Evolutionary conservation across 2,888 invertebrate species (phyloP).

Genomic region (Tipula confusa): DNA sequence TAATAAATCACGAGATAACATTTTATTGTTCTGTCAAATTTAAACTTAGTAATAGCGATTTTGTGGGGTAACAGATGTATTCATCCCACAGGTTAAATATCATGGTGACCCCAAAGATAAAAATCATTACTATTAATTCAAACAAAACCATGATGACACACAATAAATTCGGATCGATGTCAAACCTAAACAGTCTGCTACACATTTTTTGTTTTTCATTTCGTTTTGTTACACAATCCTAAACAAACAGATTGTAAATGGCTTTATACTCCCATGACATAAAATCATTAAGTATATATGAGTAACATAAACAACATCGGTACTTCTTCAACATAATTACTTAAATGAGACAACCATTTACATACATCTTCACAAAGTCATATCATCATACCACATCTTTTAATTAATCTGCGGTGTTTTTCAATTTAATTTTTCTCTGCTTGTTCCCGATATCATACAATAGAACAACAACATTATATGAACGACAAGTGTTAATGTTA

Average conservation of each 20-base stretch:
- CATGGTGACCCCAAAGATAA: no score
- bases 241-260: background rate
- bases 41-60: no score
- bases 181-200: no score
- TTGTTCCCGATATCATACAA: background rate
- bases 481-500: conserved; percentile 13
- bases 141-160: no score
- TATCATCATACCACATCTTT: background rate
- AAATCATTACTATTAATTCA: no score
- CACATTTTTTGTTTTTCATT: background rate
- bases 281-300: background rate
- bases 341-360: background rate
- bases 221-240: background rate
- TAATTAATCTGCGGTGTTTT: background rate
- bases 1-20: no score
- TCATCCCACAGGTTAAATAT: no score
- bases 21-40: no score
- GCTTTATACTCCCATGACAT: background rate
- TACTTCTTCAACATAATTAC: background rate
- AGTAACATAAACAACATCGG: background rate
- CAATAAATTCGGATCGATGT: no score
- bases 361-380: background rate
- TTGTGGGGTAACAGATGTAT: no score
- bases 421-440: background rate
- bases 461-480: background rate